A percentile compares a stretch with the other conserved stretches of the same genome.
Conservation (phyloP, 2,113 vertebrate genomes). For the Poeciliopsis turrubarensis region DNA sequence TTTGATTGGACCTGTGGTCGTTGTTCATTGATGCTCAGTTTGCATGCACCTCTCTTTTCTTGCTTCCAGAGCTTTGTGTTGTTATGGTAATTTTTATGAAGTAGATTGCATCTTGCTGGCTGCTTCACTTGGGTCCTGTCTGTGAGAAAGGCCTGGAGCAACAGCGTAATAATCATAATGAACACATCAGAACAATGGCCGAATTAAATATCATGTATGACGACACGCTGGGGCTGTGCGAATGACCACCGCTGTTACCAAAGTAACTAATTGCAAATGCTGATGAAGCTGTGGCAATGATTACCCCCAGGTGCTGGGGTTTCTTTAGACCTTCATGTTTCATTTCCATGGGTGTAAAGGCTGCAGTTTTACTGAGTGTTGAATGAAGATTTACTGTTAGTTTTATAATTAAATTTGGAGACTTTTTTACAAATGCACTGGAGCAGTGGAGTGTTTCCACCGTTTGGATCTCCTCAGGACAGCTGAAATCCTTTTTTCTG, state of each 20-base stretch:
- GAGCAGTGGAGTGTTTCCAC: not conserved
- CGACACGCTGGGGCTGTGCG: slow-evolving; percentile 14
- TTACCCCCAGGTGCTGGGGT: slow-evolving; percentile 18
- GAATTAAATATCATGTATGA: slow-evolving; percentile 35
- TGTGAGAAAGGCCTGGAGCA: slow-evolving; percentile 52
- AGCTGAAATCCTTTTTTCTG: not conserved
- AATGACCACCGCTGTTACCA: slow-evolving; percentile 39
- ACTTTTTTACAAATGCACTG: not conserved
- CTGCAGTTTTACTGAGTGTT: not conserved
- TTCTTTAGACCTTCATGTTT: slow-evolving; percentile 21
- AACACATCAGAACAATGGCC: slow-evolving; percentile 61
- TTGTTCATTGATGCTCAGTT: slow-evolving; percentile 60
- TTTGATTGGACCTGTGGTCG: slow-evolving; percentile 68
- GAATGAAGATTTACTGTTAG: slow-evolving; percentile 1
- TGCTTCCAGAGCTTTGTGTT: slow-evolving; percentile 58
- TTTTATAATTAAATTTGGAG: slow-evolving; percentile 13
- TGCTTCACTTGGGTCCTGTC: slow-evolving; percentile 64
- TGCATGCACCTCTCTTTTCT: slow-evolving; percentile 49
- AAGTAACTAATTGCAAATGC: slow-evolving; percentile 45
- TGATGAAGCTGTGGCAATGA: slow-evolving; percentile 27
- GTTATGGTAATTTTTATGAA: slow-evolving; percentile 75
- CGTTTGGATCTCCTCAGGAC: not conserved
- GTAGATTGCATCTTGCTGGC: slow-evolving; percentile 68
- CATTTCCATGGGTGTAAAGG: slow-evolving; percentile 7
- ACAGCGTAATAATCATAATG: slow-evolving; percentile 63